Evolutionary conservation across 37 sponge, comb jelly and placozoan species (phyloP).

Genomic region (Theonella swinhoei): DNA sequence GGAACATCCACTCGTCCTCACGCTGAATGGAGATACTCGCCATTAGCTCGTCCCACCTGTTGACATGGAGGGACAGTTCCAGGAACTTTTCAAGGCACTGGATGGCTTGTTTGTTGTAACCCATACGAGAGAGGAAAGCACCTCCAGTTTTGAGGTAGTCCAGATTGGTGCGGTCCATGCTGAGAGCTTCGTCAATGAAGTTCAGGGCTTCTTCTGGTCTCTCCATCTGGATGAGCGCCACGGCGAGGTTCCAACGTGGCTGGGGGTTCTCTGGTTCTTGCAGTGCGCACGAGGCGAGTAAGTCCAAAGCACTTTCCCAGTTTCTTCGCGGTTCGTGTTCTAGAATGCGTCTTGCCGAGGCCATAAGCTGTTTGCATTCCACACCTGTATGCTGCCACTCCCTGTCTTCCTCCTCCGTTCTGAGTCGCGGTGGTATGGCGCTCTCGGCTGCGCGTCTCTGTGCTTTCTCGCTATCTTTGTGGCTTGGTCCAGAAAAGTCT

Average conservation of each 20-base stretch:
- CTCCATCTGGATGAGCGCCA: slow-evolving; percentile 54
- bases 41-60: slow-evolving; percentile 62
- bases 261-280: slow-evolving; percentile 60
- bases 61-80: slow-evolving; percentile 45
- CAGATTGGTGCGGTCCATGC: slow-evolving; percentile 48
- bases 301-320: slow-evolving; percentile 63
- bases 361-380: slow-evolving; percentile 20
- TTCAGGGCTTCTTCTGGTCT: slow-evolving; percentile 60
- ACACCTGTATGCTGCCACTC: background rate
- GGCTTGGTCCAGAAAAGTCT: background rate
- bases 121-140: slow-evolving; percentile 9
- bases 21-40: slow-evolving; percentile 51
- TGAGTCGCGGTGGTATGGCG: too few species aligned
- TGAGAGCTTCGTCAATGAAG: slow-evolving; percentile 67
- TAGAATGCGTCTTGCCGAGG: background rate
- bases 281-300: slow-evolving; percentile 70
- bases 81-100: slow-evolving; percentile 61
- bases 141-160: slow-evolving; percentile 49
- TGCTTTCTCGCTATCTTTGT: background rate
- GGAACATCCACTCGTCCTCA: slow-evolving; percentile 80
- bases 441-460: too few species aligned
- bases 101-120: slow-evolving; percentile 39
- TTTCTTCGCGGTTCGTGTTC: slow-evolving; percentile 3
- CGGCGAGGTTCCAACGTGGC: slow-evolving; percentile 80
- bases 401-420: background rate